These are phyloP conservation scores for Tholera decimalis DNA, from an alignment of 2,888 invertebrate species.

Conservation along the genomic window DNA sequence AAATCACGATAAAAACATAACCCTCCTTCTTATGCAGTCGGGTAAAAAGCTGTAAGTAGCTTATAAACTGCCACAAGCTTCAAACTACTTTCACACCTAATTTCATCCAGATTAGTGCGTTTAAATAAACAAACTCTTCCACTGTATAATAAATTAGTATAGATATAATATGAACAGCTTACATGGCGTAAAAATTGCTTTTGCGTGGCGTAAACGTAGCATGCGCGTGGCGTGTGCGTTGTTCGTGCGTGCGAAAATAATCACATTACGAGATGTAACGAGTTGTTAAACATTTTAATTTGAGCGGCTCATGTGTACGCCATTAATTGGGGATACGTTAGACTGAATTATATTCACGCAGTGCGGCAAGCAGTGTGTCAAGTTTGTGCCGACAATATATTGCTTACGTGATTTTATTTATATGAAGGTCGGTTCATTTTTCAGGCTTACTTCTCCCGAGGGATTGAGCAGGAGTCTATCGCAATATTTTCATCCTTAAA, in stretches of 20 bases:
- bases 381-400: conserved; percentile 52
- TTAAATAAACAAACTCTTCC: too few species aligned
- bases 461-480: conserved; percentile 27
- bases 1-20: too few species aligned
- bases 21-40: too few species aligned
- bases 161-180: conserved; percentile 19
- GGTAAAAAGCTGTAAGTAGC: too few species aligned
- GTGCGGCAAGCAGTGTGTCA: conserved; percentile 53
- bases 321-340: conserved; percentile 61
- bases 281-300: conserved; percentile 64
- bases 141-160: too few species aligned
- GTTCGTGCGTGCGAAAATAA: conserved; percentile 41
- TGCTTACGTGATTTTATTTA: conserved; percentile 55
- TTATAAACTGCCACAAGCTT: too few species aligned
- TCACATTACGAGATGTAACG: conserved; percentile 57
- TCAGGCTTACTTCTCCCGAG: conserved; percentile 14
- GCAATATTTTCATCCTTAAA: conserved; percentile 37
- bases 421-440: conserved; percentile 45
- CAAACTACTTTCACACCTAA: too few species aligned
- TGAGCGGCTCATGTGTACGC: conserved; percentile 57
- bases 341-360: conserved; percentile 55
- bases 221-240: conserved; percentile 27
- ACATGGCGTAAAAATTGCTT: conserved; percentile 13
- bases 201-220: conserved; percentile 8
- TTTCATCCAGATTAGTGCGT: too few species aligned